A percentile compares a stretch with the other conserved stretches of the same genome.
Conservation (phyloP, 2,113 vertebrate genomes). For the Lycaon pictus region DNA sequence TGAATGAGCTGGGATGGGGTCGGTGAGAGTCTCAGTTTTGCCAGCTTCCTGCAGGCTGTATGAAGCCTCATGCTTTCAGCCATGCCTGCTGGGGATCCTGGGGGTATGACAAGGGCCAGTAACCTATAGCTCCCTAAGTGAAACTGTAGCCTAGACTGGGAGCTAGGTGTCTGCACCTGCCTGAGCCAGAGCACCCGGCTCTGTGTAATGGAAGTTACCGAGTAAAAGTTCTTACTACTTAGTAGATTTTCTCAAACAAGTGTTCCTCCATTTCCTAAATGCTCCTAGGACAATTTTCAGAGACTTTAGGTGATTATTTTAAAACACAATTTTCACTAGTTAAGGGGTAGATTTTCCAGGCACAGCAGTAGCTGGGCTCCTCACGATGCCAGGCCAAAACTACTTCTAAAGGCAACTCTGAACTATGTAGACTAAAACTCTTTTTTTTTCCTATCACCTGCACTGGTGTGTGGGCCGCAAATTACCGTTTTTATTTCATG, state of each 20-base stretch:
- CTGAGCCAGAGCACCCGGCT: background rate
- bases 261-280: background rate
- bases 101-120: too few species aligned
- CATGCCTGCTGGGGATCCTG: background rate
- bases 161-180: background rate
- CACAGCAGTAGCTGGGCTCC: background rate
- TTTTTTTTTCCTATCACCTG: background rate
- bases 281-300: background rate
- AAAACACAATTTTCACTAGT: background rate
- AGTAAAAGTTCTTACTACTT: background rate
- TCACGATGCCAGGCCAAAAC: background rate
- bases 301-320: background rate
- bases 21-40: background rate
- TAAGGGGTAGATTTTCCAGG: background rate
- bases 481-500: background rate
- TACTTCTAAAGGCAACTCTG: background rate
- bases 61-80: background rate
- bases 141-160: background rate
- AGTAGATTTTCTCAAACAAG: background rate
- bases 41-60: background rate
- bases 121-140: background rate
- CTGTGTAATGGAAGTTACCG: background rate
- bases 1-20: background rate
- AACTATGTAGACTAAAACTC: background rate
- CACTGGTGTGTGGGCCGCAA: background rate